Evolutionary conservation across 2,888 invertebrate genomes (phyloP), one percentile per base, ranked within the genome.

Genomic region (Chrysolina oricalcia): DNA sequence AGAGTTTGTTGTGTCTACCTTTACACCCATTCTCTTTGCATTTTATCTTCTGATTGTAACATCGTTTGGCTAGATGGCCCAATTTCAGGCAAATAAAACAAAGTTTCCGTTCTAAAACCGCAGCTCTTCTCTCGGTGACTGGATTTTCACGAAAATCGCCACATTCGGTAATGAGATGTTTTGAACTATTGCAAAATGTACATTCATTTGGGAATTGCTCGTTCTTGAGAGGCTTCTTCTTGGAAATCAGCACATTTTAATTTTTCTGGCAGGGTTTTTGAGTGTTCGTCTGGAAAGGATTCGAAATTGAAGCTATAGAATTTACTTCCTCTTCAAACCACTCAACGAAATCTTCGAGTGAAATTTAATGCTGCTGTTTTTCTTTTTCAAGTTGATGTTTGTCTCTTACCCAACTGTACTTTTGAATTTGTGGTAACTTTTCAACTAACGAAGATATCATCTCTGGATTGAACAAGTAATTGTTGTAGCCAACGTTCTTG

Each of bases 31-130:
- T n/a, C n/a, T n/a, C n/a, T 23, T 21, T 62, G 27, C 62, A 62
- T 27, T 35, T 62, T 6, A 27, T 62, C 13, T 62, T 23, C n/a
- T 62, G 62, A 48, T 48, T 15, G n/a, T 13, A 48, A n/a, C 48
- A 48, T 48, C 13, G 5, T 15, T 6, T 48, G 11, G 48, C 48
- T n/a, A 48, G 4, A 48, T 48, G 48, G 13, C 48, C 48, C 3
- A n/a, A 13, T 48, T 48, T 62, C 62, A 62, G 62, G 62, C 35
- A 62, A 9, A 23, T 62, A 15, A 27, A 27, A 62, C 62, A 62
- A 19, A 62, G 27, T 62, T 62, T 62, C 21, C 35, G 23, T 27
- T 62, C 62, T 8, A 27, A 62, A 27, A 62, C 62, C n/a, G 35
- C 62, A 23, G 62, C 27, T 35, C 35, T 62, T 62, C 62, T 21